Evolutionary conservation across 2,113 vertebrate genomes (phyloP).

Genomic region (Myotis davidii): DNA sequence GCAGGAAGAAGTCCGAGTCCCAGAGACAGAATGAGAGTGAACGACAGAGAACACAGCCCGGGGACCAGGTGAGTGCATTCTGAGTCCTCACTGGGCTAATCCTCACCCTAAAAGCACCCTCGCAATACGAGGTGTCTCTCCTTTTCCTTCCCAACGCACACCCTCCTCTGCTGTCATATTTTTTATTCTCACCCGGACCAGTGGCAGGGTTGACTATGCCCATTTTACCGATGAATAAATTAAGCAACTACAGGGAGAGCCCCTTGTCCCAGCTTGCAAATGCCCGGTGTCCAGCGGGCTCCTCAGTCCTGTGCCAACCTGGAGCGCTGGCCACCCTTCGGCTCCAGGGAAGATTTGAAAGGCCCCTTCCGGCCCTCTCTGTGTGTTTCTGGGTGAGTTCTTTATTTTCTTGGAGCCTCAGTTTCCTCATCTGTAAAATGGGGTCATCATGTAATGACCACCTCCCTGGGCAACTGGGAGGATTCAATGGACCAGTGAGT

Average conservation of each 20-base stretch:
- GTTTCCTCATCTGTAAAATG: neutral
- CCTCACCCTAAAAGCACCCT: neutral
- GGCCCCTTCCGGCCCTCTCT: neutral
- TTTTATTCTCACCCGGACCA: neutral
- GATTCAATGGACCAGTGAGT: accelerated
- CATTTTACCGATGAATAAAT: neutral
- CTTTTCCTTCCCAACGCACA: neutral
- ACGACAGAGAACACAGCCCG: neutral
- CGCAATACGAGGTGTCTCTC: neutral
- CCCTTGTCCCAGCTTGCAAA: accelerated
- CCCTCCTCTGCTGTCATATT: neutral
- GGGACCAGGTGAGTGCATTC: neutral
- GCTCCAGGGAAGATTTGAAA: neutral
- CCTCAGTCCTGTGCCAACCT: neutral
- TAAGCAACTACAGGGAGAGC: accelerated
- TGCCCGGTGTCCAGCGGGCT: neutral
- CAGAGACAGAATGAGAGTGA: neutral
- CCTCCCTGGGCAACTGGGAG: neutral
- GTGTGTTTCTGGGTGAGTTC: neutral
- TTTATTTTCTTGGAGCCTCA: neutral
- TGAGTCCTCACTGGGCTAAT: neutral
- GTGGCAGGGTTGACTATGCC: neutral
- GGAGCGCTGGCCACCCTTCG: accelerated
- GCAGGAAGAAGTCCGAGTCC: neutral
- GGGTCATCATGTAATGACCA: neutral